Base-by-base conservation (phyloP, 2,888 invertebrate genomes). In the Parthenolecanium corni region DNA sequence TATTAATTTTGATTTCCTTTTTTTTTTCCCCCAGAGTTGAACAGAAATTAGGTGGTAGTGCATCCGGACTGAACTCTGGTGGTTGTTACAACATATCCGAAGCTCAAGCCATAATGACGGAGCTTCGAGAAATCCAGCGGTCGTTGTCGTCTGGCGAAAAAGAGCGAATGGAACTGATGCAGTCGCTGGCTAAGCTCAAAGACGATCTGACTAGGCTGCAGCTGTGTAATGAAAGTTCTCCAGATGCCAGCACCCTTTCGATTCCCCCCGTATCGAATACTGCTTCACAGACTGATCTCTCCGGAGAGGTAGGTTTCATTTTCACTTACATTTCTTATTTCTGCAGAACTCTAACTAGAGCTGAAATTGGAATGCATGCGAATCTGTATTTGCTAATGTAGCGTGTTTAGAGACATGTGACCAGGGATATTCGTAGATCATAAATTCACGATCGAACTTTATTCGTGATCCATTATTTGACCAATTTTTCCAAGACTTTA, bases 101-200 rank as follows among this genome's bases (percentile, higher is more conserved):
- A 76, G 95, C 94, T 14, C 91, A 94, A 75, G 92, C 92, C n/a
- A 94, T 96, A 65, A 86, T 93, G 80, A 86, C 87, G 58, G 93
- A 95, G 75, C 80, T 96, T 70, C 82, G 88, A 67, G 90, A 92
- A 75, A 91, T 95, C 68, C 93, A 94, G 75, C 87, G 89, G 72
- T 92, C 91, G 0, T 77, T 95, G 38, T 85, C 86, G 6, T 87
- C 87, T 0, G 94, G 94, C 0, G 93, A 94, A 74, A 89, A 90
- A 72, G 94, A 95, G 73, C 88, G 92, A 71, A 89, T 88, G 44
- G 91, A 93, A 71, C 79, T 95, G 65, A 93, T 95, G 89, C 89
- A 90, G 75, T 90, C 91, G 11, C 76, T 95, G 71, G 92, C 92
- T 2, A 88, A 91, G 73, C 79, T 95, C 61, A 94, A 94, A 76